Conservation (phyloP, 2,113 vertebrate genomes). For the Megalops atlanticus region DNA sequence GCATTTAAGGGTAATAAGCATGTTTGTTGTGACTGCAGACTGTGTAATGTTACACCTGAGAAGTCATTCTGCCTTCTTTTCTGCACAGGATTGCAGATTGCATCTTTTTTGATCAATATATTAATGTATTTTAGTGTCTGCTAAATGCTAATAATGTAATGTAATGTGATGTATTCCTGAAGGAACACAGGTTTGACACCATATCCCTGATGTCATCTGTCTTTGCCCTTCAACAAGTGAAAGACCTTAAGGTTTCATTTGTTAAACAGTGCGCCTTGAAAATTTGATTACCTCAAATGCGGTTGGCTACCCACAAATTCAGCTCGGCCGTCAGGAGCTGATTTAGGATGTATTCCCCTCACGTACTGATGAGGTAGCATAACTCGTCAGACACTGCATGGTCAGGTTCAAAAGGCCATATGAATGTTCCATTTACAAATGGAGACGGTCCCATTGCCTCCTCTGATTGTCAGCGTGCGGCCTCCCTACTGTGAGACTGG, state of each 20-base stretch:
- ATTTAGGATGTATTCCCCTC: constrained; percentile 32
- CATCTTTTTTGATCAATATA: constrained; percentile 46
- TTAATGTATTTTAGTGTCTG: too few species aligned
- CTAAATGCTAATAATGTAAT: too few species aligned
- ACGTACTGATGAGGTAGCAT: constrained; percentile 38
- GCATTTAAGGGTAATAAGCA: constrained; percentile 34
- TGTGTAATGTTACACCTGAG: constrained; percentile 13
- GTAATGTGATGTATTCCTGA: too few species aligned
- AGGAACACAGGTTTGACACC: too few species aligned
- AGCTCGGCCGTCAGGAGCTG: not conserved
- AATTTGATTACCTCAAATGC: too few species aligned
- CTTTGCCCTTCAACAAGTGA: constrained; percentile 41
- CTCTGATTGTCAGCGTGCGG: constrained; percentile 38
- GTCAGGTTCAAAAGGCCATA: constrained; percentile 41
- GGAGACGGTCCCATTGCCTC: constrained; percentile 39
- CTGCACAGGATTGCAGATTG: constrained; percentile 33
- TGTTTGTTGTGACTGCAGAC: constrained; percentile 20
- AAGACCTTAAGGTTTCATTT: constrained; percentile 41
- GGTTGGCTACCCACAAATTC: constrained; percentile 14
- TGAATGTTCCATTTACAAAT: constrained; percentile 39
- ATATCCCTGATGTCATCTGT: too few species aligned
- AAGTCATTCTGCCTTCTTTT: constrained; percentile 12
- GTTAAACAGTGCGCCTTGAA: constrained; percentile 30
- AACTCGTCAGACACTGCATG: constrained; percentile 32
- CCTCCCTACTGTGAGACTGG: constrained; percentile 27